Base-by-base conservation (phyloP, 1,140 invertebrate species). In the Dreissena polymorpha region DNA sequence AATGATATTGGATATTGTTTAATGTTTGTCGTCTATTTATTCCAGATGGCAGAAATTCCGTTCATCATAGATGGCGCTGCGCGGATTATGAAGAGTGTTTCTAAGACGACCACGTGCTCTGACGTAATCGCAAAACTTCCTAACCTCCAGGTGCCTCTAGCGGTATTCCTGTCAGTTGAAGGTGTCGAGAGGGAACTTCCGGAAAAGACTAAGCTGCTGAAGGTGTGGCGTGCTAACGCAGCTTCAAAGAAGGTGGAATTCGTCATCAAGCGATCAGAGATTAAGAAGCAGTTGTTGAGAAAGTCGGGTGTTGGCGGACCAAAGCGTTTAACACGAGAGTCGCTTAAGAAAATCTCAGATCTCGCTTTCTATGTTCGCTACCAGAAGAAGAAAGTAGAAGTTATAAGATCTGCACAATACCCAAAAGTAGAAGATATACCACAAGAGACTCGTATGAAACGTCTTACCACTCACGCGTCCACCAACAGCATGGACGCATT, bases 311-410 rank as follows among this genome's bases (percentile, higher is more conserved):
- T 81, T 53, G 8, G 23, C 27, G 10, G 63, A 29, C 14, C 25
- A 63, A 49, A 12, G 57, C 18, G 29, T 25, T n/a, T 78, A n/a
- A 55, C 65, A 21, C 53, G 53, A 69, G 76, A 78, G 5, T 68
- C 76, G n/a, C 53, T 80, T 14, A 80, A 80, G 53, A 68, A 72
- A n/a, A 69, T 80, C n/a, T 80, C 78, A 14, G 78, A 80, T 72
- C 69, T 80, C 18, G 78, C 78, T 18, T 80, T 80, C 65, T 80
- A 71, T 23, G 57, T 72, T 14, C 51, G 78, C 21, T 80, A 80
- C 39, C 78, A 80, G 68, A 80, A 80, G 55, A 64, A 67, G 18
- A 80, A 72, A 64, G 25, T 80, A 49, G 57, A 60, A 18, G 21
- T n/a, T 2, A 18, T 23, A n/a, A 60, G 16, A 60, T 18, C 21